These are phyloP conservation scores for Timema cristinae DNA, from an alignment of 2,888 invertebrate genomes.

Conservation along the genomic window DNA sequence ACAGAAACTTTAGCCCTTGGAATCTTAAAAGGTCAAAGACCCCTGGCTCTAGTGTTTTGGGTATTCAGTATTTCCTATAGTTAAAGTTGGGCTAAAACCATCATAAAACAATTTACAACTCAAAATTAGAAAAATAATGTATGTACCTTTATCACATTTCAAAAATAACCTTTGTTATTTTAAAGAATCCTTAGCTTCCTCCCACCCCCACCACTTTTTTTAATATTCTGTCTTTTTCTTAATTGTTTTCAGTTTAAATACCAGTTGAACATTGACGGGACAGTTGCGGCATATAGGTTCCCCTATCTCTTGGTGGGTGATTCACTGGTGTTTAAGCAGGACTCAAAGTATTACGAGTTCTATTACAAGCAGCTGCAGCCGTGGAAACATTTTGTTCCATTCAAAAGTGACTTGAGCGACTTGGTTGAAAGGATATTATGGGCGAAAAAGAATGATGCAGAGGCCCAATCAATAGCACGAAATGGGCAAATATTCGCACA, in stretches of 20 bases:
- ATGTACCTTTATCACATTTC: not conserved
- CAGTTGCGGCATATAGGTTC: slow-evolving; percentile 92
- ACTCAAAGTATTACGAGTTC: slow-evolving; percentile 91
- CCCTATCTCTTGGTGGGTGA: slow-evolving; percentile 89
- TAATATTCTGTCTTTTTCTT: not conserved
- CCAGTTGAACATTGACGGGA: slow-evolving; percentile 91
- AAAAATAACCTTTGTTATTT: not conserved
- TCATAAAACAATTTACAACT: no score
- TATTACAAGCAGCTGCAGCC: slow-evolving; percentile 77
- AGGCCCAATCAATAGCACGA: slow-evolving; percentile 61
- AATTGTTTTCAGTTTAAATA: slow-evolving; percentile 81
- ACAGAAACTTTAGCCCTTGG: no score
- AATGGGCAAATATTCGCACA: slow-evolving; percentile 68
- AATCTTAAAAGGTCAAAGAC: no score
- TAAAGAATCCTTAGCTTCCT: not conserved
- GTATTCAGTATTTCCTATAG: no score
- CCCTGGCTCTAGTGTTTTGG: no score
- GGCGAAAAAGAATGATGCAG: slow-evolving; percentile 68
- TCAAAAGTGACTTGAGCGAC: slow-evolving; percentile 75
- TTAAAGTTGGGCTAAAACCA: no score
- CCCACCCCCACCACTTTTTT: not conserved
- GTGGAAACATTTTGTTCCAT: slow-evolving; percentile 77
- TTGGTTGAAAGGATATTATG: slow-evolving; percentile 72
- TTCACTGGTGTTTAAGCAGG: slow-evolving; percentile 84
- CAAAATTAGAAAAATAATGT: no score